These are phyloP conservation scores for Minunthozetes semirufus DNA, from an alignment of 2,888 invertebrate species.

Conservation along the genomic window DNA sequence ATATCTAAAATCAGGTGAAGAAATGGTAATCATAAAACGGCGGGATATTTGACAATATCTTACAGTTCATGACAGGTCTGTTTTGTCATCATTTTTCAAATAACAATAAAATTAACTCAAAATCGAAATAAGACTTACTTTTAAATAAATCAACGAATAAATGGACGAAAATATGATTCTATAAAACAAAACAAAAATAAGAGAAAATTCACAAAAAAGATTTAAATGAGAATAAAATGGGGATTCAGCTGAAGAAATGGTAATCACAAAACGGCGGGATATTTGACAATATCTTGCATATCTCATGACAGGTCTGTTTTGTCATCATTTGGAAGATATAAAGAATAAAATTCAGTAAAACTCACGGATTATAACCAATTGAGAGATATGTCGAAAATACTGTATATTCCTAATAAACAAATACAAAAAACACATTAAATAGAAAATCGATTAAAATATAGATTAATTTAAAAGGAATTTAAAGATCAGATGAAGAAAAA, in stretches of 20 bases:
- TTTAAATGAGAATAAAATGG: neutral
- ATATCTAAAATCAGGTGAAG: slow-evolving; percentile 23
- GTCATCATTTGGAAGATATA: neutral
- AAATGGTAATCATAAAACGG: slow-evolving; percentile 22
- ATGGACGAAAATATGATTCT: too few species aligned
- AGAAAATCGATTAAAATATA: neutral
- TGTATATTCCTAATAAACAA: neutral
- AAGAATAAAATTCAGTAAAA: neutral
- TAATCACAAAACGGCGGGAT: slow-evolving; percentile 24
- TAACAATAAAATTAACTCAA: neutral
- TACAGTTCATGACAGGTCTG: neutral
- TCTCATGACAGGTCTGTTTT: neutral
- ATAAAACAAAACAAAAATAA: neutral
- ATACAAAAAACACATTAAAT: neutral
- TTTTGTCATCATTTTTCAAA: neutral
- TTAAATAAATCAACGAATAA: too few species aligned
- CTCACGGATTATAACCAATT: neutral
- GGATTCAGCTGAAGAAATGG: slow-evolving; percentile 26
- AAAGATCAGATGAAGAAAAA: neutral
- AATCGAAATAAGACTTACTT: neutral
- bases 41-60: slow-evolving; percentile 25
- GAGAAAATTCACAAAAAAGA: neutral
- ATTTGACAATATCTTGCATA: neutral
- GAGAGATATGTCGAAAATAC: neutral
- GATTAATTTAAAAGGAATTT: neutral